Base-by-base conservation (phyloP, 2,888 invertebrate species). In the Polydrusus cervinus region DNA sequence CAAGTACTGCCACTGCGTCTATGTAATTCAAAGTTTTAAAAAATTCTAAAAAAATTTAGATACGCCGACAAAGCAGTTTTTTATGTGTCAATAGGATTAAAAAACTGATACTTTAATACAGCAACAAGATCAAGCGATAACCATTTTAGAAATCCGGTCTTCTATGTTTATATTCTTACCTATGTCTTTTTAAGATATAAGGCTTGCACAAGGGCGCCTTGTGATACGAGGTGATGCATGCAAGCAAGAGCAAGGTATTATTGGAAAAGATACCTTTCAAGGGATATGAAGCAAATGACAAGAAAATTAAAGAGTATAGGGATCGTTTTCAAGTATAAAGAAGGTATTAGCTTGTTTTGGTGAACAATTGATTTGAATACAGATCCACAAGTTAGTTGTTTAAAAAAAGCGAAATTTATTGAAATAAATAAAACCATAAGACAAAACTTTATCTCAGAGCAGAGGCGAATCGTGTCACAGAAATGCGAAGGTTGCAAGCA, bases 81-180 rank as follows among this genome's bases (percentile, higher is more conserved):
- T 83, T 77, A 79, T 82, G 80, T 79, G 74, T 79, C 82, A 84
- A 84, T 83, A 77, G 84, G 84, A 84, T 84, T 84, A 84, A 76
- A 30, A 64, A 49, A 47, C 64, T 64, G 30, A 74, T 75, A 79
- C 78, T 79, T 66, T 80, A 81, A 81, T 80, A 81, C 77, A 70
- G 75, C 76, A 78, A 76, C 75, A 65, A 78, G 77, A 80, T 80
- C 70, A 51, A 76, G 67, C 51, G 68, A 43, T 67, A 60, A 47
- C 47, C 43, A 40, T 68, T 64, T 11, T 2, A 25, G 62, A 20
- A 18, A 62, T 64, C 16, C 20, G 1, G 49, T 64, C 30, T 14
- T 34, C 49, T 25, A 45, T 49, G 34, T 20, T 47, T 14, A 47
- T 45, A 38, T 62, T 45, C 30, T n/a, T 25, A 25, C 30, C 8